Base-by-base conservation (phyloP, 2,888 invertebrate species). In the Pteria penguin region DNA sequence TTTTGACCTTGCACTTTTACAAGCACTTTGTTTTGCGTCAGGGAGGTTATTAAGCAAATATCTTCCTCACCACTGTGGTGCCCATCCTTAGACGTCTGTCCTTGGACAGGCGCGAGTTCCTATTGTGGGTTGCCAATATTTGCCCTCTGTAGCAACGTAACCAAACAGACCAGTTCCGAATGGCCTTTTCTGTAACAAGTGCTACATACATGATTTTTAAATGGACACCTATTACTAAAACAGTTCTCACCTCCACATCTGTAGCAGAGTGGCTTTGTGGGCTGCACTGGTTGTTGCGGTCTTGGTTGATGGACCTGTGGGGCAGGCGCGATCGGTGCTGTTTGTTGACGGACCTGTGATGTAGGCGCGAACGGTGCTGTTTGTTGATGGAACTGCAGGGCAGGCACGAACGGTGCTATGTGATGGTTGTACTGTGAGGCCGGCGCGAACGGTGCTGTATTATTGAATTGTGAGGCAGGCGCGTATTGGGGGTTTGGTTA, bases 91-190 rank as follows among this genome's bases (percentile, higher is more conserved):
- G 73, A 52, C 70, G 22, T 11, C 27, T 60, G 70, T 58, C 61
- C 36, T n/a, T 29, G 67, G 73, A 73, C 45, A 73, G 67, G 67
- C 73, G 60, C 67, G 66, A n/a, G 33, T 32, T 52, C 73, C 73
- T 73, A 67, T 52, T 29, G 36, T 11, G 11, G n/a, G 27, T 54
- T 54, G 11, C 11, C 55, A n/a, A 22, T 55, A 31, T 55, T 24
- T 4, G 60, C 31, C 4, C 29, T 54, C n/a, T 29, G 55, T 11
- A 31, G n/a, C 32, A 26, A 26, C 27, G 29, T 67, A 29, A 24
- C 31, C 14, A 22, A 32, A 54, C 67, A 67, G 22, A 67, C 31
- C 1, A 27, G 24, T 31, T 55, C 57, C 8, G 27, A 45, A 27
- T 67, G 55, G 3, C 67, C 67, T 18, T 11, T 32, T 18, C 32